Base-by-base conservation (phyloP, 2,888 invertebrate genomes). In the Eupithecia abbreviata region DNA sequence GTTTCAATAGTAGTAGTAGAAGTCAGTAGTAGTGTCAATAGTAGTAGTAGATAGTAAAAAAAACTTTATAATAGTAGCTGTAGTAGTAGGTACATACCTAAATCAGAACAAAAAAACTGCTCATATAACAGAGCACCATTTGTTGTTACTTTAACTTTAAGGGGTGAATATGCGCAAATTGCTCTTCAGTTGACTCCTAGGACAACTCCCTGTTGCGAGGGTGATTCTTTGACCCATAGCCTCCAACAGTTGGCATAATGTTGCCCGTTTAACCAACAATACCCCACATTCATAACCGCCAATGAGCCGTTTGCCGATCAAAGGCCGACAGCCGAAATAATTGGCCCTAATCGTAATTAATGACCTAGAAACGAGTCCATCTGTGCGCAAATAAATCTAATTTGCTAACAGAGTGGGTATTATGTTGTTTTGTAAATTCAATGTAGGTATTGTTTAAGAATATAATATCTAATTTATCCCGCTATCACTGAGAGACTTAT, bases 301-400 rank as follows among this genome's bases (percentile, higher is more conserved):
- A 75, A 75, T 79, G 76, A 77, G 76, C 74, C 79, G 65, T 79
- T 74, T 55, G 76, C 49, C 76, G 74, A 79, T 79, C 79, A 79
- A 77, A 79, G 72, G 76, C 41, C 72, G 30, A 67, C 70, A 65
- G 69, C 30, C 58, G 75, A 68, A 71, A 76, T 78, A 77, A 79
- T 79, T 79, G 79, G 71, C 1, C 72, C 72, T 73, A 79, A 75
- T 73, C 75, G 62, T 76, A 79, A 79, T 77, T 76, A 79, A 77
- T 77, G 68, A 51, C 10, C 71, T 55, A 71, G 70, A 74, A 71
- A 73, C 58, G 68, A 70, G 76, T 76, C 71, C 66, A 65, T 76
- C 72, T 78, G 74, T 55, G 73, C 67, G 68, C 74, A 49, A 72
- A 73, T 71, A 77, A 77, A 77, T 74, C 71, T 47, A 47, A 73